Percentiles rank a stretch among this genome's conserved stretches.
Conservation (phyloP, 2,888 invertebrate genomes). For the Creontiades dilutus region DNA sequence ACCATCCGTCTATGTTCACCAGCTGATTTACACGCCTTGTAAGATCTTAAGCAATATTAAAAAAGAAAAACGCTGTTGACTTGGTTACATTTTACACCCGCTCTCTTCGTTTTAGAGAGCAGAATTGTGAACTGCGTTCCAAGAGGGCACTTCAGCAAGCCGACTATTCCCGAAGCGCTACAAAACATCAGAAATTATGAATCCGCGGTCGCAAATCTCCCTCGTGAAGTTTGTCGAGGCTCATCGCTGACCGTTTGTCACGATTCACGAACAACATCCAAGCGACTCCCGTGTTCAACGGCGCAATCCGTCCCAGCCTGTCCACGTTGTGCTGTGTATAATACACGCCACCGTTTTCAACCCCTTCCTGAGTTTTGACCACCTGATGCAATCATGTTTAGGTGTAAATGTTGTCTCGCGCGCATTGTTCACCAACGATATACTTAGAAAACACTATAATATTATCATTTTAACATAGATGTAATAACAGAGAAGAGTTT, state of each 20-base stretch:
- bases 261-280: background rate
- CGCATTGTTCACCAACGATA: too few relatives aligned
- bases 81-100: constrained; percentile 25
- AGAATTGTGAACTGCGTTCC: background rate
- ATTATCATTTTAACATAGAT: too few relatives aligned
- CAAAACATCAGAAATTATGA: constrained; percentile 69
- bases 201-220: constrained; percentile 65
- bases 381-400: too few relatives aligned
- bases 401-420: too few relatives aligned
- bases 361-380: too few relatives aligned
- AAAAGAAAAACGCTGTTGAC: constrained; percentile 51
- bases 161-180: constrained; percentile 59
- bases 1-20: constrained; percentile 12
- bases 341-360: constrained; percentile 30
- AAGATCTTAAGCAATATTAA: background rate
- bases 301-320: background rate
- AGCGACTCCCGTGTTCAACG: background rate
- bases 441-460: too few relatives aligned
- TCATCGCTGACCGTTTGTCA: constrained; percentile 61
- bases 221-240: constrained; percentile 23
- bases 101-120: background rate
- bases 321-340: constrained; percentile 23
- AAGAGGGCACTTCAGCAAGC: background rate
- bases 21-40: constrained; percentile 29
- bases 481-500: too few relatives aligned